Base-by-base conservation (phyloP, 2,113 vertebrate genomes). In the Telmatochromis brachygnathus region DNA sequence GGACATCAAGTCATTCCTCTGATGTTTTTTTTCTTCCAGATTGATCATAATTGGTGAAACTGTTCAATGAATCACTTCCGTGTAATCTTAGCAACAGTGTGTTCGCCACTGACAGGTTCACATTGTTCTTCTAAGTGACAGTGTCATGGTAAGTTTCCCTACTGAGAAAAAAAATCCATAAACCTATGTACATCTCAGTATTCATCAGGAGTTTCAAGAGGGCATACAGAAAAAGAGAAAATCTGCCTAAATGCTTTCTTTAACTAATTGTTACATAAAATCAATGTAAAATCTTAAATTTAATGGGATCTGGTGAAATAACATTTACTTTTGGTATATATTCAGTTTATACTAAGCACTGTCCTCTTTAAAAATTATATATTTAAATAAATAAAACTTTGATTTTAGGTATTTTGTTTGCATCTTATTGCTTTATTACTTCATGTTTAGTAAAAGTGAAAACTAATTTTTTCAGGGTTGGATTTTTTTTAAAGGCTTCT, bases 241-340 rank as follows among this genome's bases (percentile, higher is more conserved):
- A 58, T 58, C 55, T 0, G 56, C 26, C 56, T 9, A 60, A 60
- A 30, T 17, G 14, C 56, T 60, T 60, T 30, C 14, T 60, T 60
- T 60, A 60, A 30, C 14, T 30, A 30, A 60, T 60, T 60, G 26
- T 60, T 60, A 30, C 56, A 17, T 60, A 60, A 60, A 9, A 60
- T 60, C 56, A 60, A 30, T 58, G 26, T 58, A 60, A 60, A 33
- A 33, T 6, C 15, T 33, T 33, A 33, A 33, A 33, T 33, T 62
- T 33, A 62, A 62, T 33, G 28, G 58, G 28, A 62, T 62, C 5
- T 62, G 28, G 28, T 62, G 28, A 62, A 62, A 62, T 33, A 62
- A 62, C 4, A 62, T 62, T 62, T 62, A 62, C 58, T 62, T 60
- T 53, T n/a, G 58, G 28, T 30, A 30, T 60, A 60, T 60, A 60